These are phyloP conservation scores for Acheta domesticus DNA, from an alignment of 2,888 invertebrate genomes.

Conservation along the genomic window DNA sequence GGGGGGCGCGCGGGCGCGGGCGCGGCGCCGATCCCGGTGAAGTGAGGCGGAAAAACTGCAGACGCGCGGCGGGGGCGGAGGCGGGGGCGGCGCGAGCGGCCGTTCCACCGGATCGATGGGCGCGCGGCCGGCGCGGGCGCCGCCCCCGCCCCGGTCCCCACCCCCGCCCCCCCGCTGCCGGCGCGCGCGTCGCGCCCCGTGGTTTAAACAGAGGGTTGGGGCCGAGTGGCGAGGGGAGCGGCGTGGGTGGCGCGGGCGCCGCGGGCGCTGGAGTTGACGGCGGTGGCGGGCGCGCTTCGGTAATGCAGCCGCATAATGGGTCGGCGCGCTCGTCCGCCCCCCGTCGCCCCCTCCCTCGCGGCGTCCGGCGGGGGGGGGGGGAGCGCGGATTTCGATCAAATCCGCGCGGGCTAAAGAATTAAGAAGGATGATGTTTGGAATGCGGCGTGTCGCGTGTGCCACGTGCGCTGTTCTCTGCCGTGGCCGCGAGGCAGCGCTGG, in stretches of 20 bases:
- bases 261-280: neutral
- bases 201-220: constrained; percentile 1
- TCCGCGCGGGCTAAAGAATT: neutral
- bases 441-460: neutral
- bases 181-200: neutral
- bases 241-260: neutral
- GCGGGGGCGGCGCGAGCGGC: neutral
- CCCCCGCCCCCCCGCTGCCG: neutral
- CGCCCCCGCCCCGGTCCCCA: too few relatives aligned
- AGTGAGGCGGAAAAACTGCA: constrained; percentile 6
- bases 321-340: neutral
- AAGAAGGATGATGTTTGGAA: constrained; percentile 10
- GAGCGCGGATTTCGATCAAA: neutral
- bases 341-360: neutral
- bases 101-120: constrained; percentile 4
- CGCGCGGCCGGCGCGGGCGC: neutral
- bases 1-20: neutral
- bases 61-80: neutral
- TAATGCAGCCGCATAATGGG: neutral
- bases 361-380: neutral
- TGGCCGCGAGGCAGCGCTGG: too few relatives aligned
- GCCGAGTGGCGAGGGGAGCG: neutral
- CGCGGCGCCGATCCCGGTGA: neutral
- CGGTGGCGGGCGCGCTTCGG: neutral
- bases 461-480: too few relatives aligned